These are phyloP conservation scores for Limnephilus rhombicus DNA, from an alignment of 2,888 invertebrate genomes.

Conservation along the genomic window DNA sequence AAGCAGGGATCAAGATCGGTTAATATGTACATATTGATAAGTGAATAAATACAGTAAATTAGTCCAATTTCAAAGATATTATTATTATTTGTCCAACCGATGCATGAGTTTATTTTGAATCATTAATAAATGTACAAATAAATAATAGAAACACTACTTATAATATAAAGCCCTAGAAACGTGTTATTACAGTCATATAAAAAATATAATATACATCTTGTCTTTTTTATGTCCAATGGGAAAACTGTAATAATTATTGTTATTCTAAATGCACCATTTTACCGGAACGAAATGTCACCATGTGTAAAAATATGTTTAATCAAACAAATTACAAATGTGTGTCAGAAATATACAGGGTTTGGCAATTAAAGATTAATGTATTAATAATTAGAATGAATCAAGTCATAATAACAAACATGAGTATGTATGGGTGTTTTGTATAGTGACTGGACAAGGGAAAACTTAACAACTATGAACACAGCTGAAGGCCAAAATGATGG, in stretches of 20 bases:
- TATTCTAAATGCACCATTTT: conserved; percentile 13
- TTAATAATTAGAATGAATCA: conserved; percentile 8
- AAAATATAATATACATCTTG: conserved; percentile 27
- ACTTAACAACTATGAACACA: conserved; percentile 61
- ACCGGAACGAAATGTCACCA: neutral
- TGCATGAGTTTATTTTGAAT: neutral
- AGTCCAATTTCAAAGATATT: neutral
- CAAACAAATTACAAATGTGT: neutral
- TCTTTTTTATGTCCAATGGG: conserved; percentile 15
- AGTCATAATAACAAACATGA: conserved; percentile 13
- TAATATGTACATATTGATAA: neutral
- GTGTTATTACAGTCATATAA: conserved; percentile 3
- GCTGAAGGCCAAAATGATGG: conserved; percentile 53
- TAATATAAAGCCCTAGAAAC: conserved; percentile 7
- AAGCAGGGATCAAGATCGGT: neutral
- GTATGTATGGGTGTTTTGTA: neutral
- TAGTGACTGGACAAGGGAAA: conserved; percentile 31
- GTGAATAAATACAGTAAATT: neutral
- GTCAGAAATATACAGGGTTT: conserved; percentile 12
- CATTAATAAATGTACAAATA: conserved; percentile 22
- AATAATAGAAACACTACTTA: neutral
- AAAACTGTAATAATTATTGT: conserved; percentile 6
- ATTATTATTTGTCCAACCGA: neutral
- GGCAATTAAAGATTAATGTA: neutral
- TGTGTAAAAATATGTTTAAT: neutral